These are phyloP conservation scores for Heliconius aoede DNA, from an alignment of 2,888 invertebrate species.

Conservation along the genomic window DNA sequence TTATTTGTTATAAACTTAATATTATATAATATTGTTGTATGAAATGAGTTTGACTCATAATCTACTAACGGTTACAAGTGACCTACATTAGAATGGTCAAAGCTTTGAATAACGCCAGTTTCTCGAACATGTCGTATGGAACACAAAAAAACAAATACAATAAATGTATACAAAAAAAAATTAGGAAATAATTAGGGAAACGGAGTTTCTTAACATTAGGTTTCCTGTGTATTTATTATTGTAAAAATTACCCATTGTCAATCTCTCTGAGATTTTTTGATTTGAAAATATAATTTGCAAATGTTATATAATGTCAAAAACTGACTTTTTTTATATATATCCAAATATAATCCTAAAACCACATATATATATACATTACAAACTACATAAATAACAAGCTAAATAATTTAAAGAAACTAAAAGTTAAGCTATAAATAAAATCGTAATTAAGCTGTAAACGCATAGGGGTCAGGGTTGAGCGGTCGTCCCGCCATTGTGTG, in stretches of 20 bases:
- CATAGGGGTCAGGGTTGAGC: constrained; percentile 50
- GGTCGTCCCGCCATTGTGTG: constrained; percentile 48
- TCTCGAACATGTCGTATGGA: background rate
- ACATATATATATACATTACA: background rate
- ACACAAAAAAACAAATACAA: too few species aligned
- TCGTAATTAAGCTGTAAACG: constrained; percentile 41
- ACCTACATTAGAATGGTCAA: constrained; percentile 3
- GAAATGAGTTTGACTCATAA: background rate
- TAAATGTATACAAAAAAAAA: too few species aligned
- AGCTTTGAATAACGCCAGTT: background rate
- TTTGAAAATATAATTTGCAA: too few species aligned
- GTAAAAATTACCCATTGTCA: too few species aligned
- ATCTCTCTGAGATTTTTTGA: too few species aligned
- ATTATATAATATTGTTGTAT: background rate
- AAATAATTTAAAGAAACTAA: background rate
- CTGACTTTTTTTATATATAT: too few species aligned
- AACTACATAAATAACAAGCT: background rate
- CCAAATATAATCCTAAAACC: too few species aligned
- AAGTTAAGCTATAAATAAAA: constrained; percentile 40
- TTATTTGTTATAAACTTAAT: constrained; percentile 6
- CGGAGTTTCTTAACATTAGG: too few species aligned
- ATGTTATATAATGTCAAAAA: too few species aligned
- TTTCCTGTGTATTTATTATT: too few species aligned
- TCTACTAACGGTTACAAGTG: background rate
- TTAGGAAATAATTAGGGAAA: too few species aligned